Base-by-base conservation (phyloP, 1,140 invertebrate species). In the Hylaeus volcanicus region DNA sequence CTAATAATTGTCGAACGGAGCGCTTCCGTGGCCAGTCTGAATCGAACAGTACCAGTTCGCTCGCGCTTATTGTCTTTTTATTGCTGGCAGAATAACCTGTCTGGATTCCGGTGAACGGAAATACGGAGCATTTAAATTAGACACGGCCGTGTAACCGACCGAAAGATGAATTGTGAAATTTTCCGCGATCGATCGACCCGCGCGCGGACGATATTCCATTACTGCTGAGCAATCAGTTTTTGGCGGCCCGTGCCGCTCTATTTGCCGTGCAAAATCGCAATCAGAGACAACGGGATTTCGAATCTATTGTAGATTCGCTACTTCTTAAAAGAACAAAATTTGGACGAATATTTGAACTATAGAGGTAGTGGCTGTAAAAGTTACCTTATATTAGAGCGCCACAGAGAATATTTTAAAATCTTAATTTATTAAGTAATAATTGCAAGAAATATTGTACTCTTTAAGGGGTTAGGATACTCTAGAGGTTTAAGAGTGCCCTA, bases 1-100 rank as follows among this genome's bases (percentile, higher is more conserved):
- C 61, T 79, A 58, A 65, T 74, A 79, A 79, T 74, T n/a, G 69
- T 48, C 51, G 77, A 56, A 48, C 61, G 43, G 26, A 39, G 61
- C 61, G 41, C 39, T 12, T 64, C 39, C 61, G 39, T 64, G 61
- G 12, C 12, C 15, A 3, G n/a, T 11, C 3, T 11, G 63, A 43
- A 55, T 56, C 72, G 79, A 80, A 79, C 9, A 51, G 70, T 48
- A 48, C 71, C 70, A 6, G 11, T 9, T 11, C 11, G 61, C 39
- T 5, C 70, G 55, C 43, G 11, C 64, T 41, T 69, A 68, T 80
- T 75, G 79, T 80, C 79, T 61, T 80, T 80, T 75, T 74, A 80
- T 75, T n/a, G 72, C 56, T 55, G n/a, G 2, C n/a, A 61, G 70
- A 74, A 79, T 79, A 79, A 74, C 77, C 77, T 79, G 77, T 79